A percentile compares a stretch with the other conserved stretches of the same genome.
Conservation (phyloP, 2,113 vertebrate species). For the Anarhynchus alexandrinus region DNA sequence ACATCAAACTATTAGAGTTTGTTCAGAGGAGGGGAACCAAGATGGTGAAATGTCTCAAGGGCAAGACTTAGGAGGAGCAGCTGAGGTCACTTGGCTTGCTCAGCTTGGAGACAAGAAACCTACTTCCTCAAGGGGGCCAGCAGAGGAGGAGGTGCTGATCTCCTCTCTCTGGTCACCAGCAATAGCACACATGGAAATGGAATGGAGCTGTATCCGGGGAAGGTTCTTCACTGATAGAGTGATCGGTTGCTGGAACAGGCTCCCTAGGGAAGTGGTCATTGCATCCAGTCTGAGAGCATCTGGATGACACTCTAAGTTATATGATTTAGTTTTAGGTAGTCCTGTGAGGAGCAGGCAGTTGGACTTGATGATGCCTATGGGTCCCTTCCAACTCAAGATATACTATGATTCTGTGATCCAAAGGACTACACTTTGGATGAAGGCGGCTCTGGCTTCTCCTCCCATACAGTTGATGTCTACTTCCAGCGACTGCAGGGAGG, state of each 20-base stretch:
- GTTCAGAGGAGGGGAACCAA: fast-evolving
- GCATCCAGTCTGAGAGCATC: neutral
- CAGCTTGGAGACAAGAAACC: neutral
- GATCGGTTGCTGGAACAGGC: neutral
- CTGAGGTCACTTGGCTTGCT: neutral
- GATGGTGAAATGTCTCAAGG: neutral
- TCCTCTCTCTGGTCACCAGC: neutral
- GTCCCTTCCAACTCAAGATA: neutral
- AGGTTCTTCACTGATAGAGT: neutral
- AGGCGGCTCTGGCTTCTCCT: neutral
- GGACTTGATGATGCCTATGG: fast-evolving
- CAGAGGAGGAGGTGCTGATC: neutral
- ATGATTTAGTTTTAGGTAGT: neutral
- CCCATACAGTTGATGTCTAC: neutral
- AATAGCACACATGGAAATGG: fast-evolving
- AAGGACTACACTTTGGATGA: neutral
- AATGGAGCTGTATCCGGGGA: neutral
- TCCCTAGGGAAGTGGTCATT: neutral
- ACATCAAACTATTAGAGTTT: neutral
- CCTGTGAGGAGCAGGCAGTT: neutral
- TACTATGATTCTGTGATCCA: neutral
- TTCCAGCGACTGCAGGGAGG: neutral
- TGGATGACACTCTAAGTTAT: neutral
- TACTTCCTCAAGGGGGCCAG: neutral
- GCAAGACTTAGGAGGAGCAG: fast-evolving